Evolutionary conservation across 2,113 vertebrate genomes (phyloP).

Genomic region (Anguilla japonica): DNA sequence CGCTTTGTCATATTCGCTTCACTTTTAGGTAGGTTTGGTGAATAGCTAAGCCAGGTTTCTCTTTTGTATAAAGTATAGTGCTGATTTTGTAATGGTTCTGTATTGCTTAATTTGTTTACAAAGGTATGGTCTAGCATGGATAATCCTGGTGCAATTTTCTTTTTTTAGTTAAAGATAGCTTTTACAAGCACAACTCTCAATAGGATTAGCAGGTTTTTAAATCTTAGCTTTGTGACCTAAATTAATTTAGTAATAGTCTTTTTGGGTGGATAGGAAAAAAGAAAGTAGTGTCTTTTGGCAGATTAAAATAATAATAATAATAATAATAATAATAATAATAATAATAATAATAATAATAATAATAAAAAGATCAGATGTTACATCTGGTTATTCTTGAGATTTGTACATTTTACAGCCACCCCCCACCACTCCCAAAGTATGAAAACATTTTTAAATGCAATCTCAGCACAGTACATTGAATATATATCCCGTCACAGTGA

Average conservation of each 20-base stretch:
- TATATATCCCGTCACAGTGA: background rate
- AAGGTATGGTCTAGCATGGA: background rate
- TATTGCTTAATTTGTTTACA: background rate
- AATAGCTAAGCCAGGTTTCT: background rate
- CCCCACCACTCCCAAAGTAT: too few relatives aligned
- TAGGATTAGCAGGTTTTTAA: slow-evolving; percentile 25
- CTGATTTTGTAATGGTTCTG: too few relatives aligned
- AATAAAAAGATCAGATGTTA: background rate
- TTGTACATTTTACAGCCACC: background rate
- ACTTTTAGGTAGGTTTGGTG: slow-evolving; percentile 82
- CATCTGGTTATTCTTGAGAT: background rate
- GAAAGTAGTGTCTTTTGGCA: background rate
- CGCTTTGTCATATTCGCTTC: slow-evolving; percentile 93
- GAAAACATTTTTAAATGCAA: background rate
- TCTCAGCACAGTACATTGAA: background rate
- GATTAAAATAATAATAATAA: background rate
- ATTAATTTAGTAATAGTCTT: background rate
- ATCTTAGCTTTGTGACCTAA: slow-evolving; percentile 17
- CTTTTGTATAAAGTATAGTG: background rate
- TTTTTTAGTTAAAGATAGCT: background rate
- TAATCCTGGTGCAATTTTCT: background rate
- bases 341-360: background rate
- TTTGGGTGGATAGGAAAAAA: background rate
- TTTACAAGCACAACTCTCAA: slow-evolving; percentile 3
- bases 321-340: too few relatives aligned